Conservation (phyloP, 2,113 vertebrate species). For the Fregetta grallaria region DNA sequence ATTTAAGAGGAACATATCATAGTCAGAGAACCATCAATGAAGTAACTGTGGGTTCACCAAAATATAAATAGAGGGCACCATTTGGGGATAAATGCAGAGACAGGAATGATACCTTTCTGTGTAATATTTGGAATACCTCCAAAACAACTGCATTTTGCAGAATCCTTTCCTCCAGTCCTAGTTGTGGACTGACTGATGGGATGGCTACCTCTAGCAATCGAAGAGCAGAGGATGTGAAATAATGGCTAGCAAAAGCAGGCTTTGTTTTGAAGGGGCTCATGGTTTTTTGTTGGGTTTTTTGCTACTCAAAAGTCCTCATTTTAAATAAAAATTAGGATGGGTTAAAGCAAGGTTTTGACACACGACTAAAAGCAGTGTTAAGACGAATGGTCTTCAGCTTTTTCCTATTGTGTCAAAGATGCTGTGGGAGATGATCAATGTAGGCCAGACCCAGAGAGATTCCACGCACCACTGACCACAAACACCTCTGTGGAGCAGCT, state of each 20-base stretch:
- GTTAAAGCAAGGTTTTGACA: neutral
- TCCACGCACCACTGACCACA: neutral
- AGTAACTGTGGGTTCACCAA: slow-evolving; percentile 12
- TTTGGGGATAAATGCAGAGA: neutral
- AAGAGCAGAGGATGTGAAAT: neutral
- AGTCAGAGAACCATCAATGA: slow-evolving; percentile 12
- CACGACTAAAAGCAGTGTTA: neutral
- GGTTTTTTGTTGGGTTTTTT: neutral
- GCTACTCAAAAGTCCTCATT: neutral
- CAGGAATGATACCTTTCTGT: neutral
- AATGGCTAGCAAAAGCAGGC: neutral
- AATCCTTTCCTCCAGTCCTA: neutral
- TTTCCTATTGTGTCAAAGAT: neutral
- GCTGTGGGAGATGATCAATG: neutral
- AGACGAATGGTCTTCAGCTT: neutral
- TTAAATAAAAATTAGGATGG: neutral
- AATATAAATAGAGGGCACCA: neutral
- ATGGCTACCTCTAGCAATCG: neutral
- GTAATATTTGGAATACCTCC: slow-evolving; percentile 2
- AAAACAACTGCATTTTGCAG: neutral
- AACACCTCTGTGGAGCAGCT: neutral
- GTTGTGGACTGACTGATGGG: neutral
- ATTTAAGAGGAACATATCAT: neutral
- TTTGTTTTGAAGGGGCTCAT: neutral
- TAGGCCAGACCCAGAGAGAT: neutral